A percentile compares a stretch with the other conserved stretches of the same genome.
Conservation (phyloP, 2,113 vertebrate genomes). For the Scatophagus argus region DNA sequence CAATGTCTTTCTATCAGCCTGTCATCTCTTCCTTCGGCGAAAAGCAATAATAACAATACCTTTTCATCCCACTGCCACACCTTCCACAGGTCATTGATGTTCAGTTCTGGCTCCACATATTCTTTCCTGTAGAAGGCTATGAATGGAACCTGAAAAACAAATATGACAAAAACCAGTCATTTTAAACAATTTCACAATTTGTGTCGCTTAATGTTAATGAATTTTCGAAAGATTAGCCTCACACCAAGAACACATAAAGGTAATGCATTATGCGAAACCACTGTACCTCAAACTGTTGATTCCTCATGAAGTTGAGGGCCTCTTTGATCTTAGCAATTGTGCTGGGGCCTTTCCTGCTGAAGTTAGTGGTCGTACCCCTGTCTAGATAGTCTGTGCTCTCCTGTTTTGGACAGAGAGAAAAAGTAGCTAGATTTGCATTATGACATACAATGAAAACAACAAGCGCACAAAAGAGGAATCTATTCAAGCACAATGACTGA, state of each 20-base stretch:
- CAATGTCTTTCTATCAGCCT: not conserved
- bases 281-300: slow-evolving; percentile 97
- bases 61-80: slow-evolving; percentile 99
- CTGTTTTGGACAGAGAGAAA: slow-evolving; percentile 73
- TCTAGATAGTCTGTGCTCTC: slow-evolving; percentile 96
- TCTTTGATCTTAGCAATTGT: slow-evolving; percentile 99
- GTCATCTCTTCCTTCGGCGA: not conserved
- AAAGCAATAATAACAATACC: slow-evolving; percentile 77
- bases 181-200: not conserved
- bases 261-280: not conserved
- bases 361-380: slow-evolving; percentile 92
- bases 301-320: slow-evolving; percentile 98
- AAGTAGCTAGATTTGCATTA: not conserved
- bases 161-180: not conserved
- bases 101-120: slow-evolving; percentile 97
- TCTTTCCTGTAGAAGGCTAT: slow-evolving; percentile 99
- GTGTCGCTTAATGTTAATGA: not conserved
- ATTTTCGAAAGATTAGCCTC: not conserved
- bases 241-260: not conserved
- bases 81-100: slow-evolving; percentile 97
- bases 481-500: not conserved
- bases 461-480: not conserved
- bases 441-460: too few relatives aligned
- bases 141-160: slow-evolving; percentile 90
- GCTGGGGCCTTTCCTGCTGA: slow-evolving; percentile 95